Conservation (phyloP, 2,888 invertebrate genomes). For the Panorpa germanica region DNA sequence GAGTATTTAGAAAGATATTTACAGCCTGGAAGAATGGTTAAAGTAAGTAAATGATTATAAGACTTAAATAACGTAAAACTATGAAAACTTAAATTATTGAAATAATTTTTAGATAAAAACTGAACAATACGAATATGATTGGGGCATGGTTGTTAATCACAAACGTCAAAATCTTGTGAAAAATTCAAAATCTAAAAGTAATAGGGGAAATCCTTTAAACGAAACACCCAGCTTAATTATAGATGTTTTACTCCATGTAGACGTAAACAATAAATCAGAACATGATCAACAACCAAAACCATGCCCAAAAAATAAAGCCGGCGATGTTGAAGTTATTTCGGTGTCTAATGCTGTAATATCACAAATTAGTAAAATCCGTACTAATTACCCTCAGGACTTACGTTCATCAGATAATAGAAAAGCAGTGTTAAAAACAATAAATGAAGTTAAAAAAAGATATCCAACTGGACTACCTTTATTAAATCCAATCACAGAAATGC, state of each 20-base stretch:
- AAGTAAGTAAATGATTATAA: conserved; percentile 32
- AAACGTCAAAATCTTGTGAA: conserved; percentile 39
- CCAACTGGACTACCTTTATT: conserved; percentile 73
- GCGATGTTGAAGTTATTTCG: conserved; percentile 80
- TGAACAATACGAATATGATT: conserved; percentile 76
- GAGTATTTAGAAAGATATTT: conserved; percentile 84
- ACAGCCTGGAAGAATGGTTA: conserved; percentile 83
- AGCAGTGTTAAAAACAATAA: conserved; percentile 67
- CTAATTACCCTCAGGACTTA: conserved; percentile 83
- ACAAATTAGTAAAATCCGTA: conserved; percentile 73
- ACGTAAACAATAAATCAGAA: conserved; percentile 35
- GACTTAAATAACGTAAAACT: conserved; percentile 1
- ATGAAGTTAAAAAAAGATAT: conserved; percentile 79
- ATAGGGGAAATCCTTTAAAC: conserved; percentile 27
- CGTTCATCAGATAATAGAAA: conserved; percentile 67
- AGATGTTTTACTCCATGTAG: conserved; percentile 68
- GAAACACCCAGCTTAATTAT: conserved; percentile 38
- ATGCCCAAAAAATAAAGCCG: conserved; percentile 46
- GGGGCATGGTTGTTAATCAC: conserved; percentile 92
- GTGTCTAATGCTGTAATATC: conserved; percentile 66
- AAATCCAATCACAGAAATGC: conserved; percentile 92
- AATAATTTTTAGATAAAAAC: conserved; percentile 45
- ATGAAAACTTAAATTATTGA: conserved; percentile 5
- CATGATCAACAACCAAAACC: conserved; percentile 44
- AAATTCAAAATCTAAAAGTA: conserved; percentile 19